Evolutionary conservation across 1,140 invertebrate species (phyloP), one percentile per base, ranked within the genome.

Genomic region (Diachasma alloeum): DNA sequence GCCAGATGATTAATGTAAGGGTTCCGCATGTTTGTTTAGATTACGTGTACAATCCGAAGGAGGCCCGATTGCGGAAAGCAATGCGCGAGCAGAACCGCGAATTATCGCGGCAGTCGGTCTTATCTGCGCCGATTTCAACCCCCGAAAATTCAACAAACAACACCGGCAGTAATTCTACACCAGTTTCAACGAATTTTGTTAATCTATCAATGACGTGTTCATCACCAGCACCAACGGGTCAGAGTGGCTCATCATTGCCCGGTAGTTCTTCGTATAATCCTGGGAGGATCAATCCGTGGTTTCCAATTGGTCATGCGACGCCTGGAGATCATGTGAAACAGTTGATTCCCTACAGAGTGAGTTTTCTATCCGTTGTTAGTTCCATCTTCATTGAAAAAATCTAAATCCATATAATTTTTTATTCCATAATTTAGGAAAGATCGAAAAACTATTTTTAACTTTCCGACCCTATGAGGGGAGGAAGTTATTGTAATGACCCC

Each of bases 11-110:
- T 53, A 53, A 53, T 9, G n/a, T 9, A 17, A 53, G 1, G 10
- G n/a, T 53, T 53, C 17, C 6, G 9, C 48, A 53, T 53, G n/a
- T 53, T 53, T 53, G 48, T 53, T 15, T 17, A 92, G 92, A 92
- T 88, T 93, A 93, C 83, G 92, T 93, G 48, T 93, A 93, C 85
- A 93, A 92, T 84, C 92, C 92, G 4, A 92, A 92, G 81, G 92
- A 93, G 85, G 92, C 92, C 39, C 87, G 92, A 74, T 84, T 93
- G 77, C 88, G 92, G 68, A 93, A 93, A 83, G 91, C 91, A 42
- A 90, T 92, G 89, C 89, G 91, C 76, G 91, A 92, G 68, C 88
- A 91, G 81, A 88, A 81, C 71, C 87, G 89, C 48, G 88, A 89
- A 79, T 79, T 87, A 75, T 88, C 87, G 46, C 82, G 85, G 69